Percentiles rank a stretch among this genome's conserved stretches.
phyloP scores from a whole-genome alignment of 2,888 invertebrate genomes.

The Drosophila quasianomalipes region DNA sequence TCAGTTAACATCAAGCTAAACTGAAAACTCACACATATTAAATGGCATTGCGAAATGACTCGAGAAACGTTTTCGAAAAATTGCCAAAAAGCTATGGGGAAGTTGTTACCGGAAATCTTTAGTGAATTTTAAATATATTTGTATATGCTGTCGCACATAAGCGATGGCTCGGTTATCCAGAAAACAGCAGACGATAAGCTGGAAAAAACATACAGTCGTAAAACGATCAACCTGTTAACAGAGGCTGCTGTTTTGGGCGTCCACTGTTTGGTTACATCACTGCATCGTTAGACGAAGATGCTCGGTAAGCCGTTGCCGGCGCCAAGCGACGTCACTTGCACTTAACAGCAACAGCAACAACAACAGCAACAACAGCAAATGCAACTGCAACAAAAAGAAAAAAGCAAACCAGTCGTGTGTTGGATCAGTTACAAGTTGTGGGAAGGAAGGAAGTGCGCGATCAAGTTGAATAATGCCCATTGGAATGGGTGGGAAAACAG shows the following conservation, averaged over 20 bases:
- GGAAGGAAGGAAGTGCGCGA: conserved; percentile 62
- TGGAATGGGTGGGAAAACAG: conserved; percentile 45
- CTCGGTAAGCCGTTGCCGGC: conserved; percentile 52
- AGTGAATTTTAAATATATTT: conserved; percentile 32
- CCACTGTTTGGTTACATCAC: conserved; percentile 48
- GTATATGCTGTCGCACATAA: neutral
- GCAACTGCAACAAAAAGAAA: neutral
- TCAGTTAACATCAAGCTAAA: neutral
- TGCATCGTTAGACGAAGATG: conserved; percentile 66
- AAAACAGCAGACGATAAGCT: conserved; percentile 23
- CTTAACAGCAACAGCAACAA: conserved; percentile 3
- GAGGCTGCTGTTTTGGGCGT: conserved; percentile 22
- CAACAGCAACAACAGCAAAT: neutral
- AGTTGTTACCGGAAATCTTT: conserved; percentile 43
- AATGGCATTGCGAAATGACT: conserved; percentile 4
- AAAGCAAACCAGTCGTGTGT: conserved; percentile 56
- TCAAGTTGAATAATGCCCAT: conserved; percentile 64
- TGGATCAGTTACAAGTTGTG: conserved; percentile 23
- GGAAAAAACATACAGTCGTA: conserved; percentile 34
- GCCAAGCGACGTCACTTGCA: conserved; percentile 41
- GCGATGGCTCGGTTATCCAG: conserved; percentile 18
- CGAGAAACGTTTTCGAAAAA: conserved; percentile 14
- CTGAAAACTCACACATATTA: conserved; percentile 1
- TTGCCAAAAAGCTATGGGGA: conserved; percentile 10
- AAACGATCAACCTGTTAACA: conserved; percentile 52